A percentile compares a stretch with the other conserved stretches of the same genome.
phyloP scores from a whole-genome alignment of 2,113 vertebrate genomes.

The Anseranas semipalmata region DNA sequence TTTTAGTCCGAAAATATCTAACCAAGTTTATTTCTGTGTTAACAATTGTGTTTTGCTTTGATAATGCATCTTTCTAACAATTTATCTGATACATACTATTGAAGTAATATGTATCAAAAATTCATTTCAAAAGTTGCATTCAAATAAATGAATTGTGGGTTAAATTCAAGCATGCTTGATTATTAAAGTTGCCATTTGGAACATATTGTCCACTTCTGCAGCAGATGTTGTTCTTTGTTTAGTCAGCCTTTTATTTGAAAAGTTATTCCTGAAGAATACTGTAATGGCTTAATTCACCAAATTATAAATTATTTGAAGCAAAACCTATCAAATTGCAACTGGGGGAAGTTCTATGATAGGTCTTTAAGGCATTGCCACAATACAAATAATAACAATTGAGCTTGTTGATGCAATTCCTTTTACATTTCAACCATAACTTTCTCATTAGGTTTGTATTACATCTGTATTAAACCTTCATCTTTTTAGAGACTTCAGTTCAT shows the following conservation, averaged over 20 bases:
- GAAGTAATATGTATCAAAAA: neutral
- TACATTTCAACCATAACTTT: neutral
- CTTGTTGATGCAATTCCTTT: neutral
- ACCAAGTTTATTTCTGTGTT: neutral
- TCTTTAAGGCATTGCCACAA: neutral
- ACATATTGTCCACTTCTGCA: neutral
- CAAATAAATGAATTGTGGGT: neutral
- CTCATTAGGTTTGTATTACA: neutral
- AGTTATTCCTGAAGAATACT: conserved; percentile 7
- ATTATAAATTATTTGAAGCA: conserved; percentile 5
- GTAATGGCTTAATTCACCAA: neutral
- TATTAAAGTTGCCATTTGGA: neutral
- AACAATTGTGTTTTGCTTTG: neutral
- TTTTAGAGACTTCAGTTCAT: neutral
- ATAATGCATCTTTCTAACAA: neutral
- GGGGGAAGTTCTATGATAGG: rapidly evolving
- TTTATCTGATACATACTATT: neutral
- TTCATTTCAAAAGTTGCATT: neutral
- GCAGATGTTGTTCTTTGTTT: neutral
- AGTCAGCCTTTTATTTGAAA: conserved; percentile 2
- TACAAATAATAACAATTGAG: neutral
- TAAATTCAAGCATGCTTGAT: neutral
- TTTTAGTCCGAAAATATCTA: neutral
- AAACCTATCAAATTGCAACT: neutral
- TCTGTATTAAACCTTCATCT: neutral